A percentile compares a stretch with the other conserved stretches of the same genome.
Evolutionary conservation across 2,113 vertebrate genomes (phyloP).

Genomic region (Cisticola juncidis): DNA sequence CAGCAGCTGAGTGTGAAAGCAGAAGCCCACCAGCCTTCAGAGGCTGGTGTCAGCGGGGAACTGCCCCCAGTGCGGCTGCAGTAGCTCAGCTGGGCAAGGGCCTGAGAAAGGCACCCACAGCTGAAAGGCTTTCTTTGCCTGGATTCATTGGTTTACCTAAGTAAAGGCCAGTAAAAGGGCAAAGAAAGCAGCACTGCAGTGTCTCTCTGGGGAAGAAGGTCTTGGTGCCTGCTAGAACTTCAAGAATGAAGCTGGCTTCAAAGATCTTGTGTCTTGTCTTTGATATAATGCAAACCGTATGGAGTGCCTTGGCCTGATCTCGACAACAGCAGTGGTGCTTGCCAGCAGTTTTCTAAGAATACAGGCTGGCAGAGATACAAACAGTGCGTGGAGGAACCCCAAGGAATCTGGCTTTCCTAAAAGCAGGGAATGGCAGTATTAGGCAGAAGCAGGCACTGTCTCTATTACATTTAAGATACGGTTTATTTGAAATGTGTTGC

Average conservation of each 20-base stretch:
- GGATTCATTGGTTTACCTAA: neutral
- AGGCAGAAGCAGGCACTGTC: neutral
- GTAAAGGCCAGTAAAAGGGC: neutral
- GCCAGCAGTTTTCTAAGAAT: neutral
- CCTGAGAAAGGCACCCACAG: neutral
- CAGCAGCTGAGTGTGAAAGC: neutral
- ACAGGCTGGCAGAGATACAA: neutral
- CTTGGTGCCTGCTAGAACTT: neutral
- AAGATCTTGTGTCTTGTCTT: neutral
- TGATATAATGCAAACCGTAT: neutral
- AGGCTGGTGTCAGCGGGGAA: neutral
- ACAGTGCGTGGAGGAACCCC: neutral
- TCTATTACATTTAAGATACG: neutral
- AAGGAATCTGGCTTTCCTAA: constrained; percentile 8
- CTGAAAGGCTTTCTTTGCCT: neutral
- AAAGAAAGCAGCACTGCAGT: neutral
- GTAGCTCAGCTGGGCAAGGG: fast-evolving
- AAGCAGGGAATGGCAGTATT: neutral
- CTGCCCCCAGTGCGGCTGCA: neutral
- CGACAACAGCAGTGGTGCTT: neutral
- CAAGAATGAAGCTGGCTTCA: neutral
- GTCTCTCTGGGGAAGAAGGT: neutral
- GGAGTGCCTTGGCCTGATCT: neutral
- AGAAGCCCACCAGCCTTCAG: neutral
- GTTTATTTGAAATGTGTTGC: neutral